Evolutionary conservation across 2,113 vertebrate genomes (phyloP), one percentile per base, ranked within the genome.

Genomic region (Athene noctua): DNA sequence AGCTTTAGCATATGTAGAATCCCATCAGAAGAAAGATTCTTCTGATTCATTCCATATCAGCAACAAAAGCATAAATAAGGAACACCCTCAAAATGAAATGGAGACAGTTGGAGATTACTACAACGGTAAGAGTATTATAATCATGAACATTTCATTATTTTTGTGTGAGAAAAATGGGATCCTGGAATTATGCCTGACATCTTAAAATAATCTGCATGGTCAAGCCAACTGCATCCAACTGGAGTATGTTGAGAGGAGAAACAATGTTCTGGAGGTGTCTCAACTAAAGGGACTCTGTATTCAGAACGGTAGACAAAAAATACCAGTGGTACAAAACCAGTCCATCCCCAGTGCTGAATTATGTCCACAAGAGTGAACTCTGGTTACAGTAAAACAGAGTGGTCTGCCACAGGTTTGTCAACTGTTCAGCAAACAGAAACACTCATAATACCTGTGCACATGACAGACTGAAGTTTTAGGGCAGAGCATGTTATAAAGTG

Each of bases 381-480:
- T 36, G 27, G 22, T 22, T 65, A 68, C 26, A 71, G 30, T 2
- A 29, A 67, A 36, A 51, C 36, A 36, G 15, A 46, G 18, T 9
- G 15, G 52, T 63, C 44, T 68, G 42, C 13, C 42, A 63, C 15
- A 23, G 26, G 38, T 20, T 55, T 82, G 75, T 47, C 2, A 6
- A 34, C 26, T 87, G 65, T 29, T 90, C 63, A 54, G 62, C 92
- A 68, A 63, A 38, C 0, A 23, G 66, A 55, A 86, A 79, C 42
- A 77, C 36, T 70, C 59, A 30, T 16, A 72, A 90, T 68, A 84
- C 26, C 47, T 62, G 38, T 17, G 47, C 1, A 3, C 22, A 63
- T 72, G 65, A 86, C 20, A 55, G 75, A 67, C 36, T 29, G 42
- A 81, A 77, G 16, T 97, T 98, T 95, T 87, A 96, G 80, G 80